Conservation (phyloP, 37 sponge, comb jelly and placozoan species). For the Axinella damicornis region DNA sequence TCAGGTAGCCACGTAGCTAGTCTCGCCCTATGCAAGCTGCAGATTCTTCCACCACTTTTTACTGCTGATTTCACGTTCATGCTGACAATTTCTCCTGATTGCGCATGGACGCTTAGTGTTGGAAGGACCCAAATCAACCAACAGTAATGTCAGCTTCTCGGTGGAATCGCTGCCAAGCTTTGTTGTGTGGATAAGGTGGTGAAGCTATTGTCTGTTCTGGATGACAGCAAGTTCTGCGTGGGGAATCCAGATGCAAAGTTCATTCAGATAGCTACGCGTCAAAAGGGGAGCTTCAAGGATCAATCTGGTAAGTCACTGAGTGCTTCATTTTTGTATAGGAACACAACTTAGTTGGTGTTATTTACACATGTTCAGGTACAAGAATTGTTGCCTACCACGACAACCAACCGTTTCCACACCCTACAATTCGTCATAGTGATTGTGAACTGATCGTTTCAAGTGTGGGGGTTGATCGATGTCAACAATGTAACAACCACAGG, state of each 20-base stretch:
- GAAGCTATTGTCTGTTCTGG: background rate
- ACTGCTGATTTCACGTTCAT: background rate
- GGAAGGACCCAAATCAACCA: background rate
- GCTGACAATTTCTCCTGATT: background rate
- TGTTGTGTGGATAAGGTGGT: background rate
- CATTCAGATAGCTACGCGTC: background rate
- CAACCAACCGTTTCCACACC: background rate
- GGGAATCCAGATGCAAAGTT: conserved; percentile 18
- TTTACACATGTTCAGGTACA: background rate
- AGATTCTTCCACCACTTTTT: background rate
- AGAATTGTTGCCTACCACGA: background rate
- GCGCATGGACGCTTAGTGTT: background rate
- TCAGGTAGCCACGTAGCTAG: background rate
- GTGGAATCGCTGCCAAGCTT: background rate
- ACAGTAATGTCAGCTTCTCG: background rate
- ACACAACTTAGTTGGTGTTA: background rate
- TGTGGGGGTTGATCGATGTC: background rate
- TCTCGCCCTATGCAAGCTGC: background rate
- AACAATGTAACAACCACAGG: background rate
- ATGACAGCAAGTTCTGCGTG: conserved; percentile 10
- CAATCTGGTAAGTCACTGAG: background rate
- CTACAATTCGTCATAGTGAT: background rate
- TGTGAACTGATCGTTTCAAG: background rate
- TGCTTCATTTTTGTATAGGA: background rate
- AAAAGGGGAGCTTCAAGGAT: background rate